A percentile compares a stretch with the other conserved stretches of the same genome.
Conservation (phyloP, 2,888 invertebrate genomes). For the Drosophila histrio region DNA sequence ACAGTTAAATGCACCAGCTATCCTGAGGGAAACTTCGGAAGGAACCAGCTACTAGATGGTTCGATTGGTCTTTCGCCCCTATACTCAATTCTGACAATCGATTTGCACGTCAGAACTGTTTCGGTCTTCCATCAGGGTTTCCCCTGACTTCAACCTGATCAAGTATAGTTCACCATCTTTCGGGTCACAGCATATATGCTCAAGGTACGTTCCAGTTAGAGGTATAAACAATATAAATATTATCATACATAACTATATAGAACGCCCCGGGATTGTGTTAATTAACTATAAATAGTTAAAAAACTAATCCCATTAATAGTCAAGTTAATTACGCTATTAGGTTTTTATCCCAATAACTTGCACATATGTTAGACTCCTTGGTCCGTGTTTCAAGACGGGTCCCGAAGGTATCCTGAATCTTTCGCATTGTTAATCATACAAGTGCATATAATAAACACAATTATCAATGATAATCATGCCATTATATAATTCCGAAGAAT, state of each 20-base stretch:
- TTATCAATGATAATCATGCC: slow-evolving; percentile 38
- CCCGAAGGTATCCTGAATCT: slow-evolving; percentile 85
- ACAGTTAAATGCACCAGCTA: slow-evolving; percentile 86
- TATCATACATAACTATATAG: slow-evolving; percentile 58
- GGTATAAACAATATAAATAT: slow-evolving; percentile 59
- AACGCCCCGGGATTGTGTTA: slow-evolving; percentile 71
- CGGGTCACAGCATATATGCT: slow-evolving; percentile 82
- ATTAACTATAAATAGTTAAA: slow-evolving; percentile 47
- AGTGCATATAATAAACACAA: slow-evolving; percentile 46
- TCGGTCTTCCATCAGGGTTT: slow-evolving; percentile 86
- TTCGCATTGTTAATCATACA: slow-evolving; percentile 82
- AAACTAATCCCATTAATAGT: slow-evolving; percentile 46
- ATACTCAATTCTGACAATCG: slow-evolving; percentile 91
- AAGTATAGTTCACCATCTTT: slow-evolving; percentile 44
- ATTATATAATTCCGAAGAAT: slow-evolving; percentile 48
- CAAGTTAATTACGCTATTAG: slow-evolving; percentile 87
- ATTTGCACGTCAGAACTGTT: slow-evolving; percentile 92
- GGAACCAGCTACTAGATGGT: slow-evolving; percentile 92
- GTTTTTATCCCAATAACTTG: slow-evolving; percentile 88
- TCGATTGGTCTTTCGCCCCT: slow-evolving; percentile 89
- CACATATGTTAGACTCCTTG: slow-evolving; percentile 90
- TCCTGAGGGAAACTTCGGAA: slow-evolving; percentile 91
- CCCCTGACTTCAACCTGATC: slow-evolving; percentile 66
- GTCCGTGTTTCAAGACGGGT: slow-evolving; percentile 92
- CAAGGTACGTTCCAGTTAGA: slow-evolving; percentile 56